Evolutionary conservation across 2,888 invertebrate species (phyloP), one percentile per base, ranked within the genome.

Genomic region (Bombylius major): DNA sequence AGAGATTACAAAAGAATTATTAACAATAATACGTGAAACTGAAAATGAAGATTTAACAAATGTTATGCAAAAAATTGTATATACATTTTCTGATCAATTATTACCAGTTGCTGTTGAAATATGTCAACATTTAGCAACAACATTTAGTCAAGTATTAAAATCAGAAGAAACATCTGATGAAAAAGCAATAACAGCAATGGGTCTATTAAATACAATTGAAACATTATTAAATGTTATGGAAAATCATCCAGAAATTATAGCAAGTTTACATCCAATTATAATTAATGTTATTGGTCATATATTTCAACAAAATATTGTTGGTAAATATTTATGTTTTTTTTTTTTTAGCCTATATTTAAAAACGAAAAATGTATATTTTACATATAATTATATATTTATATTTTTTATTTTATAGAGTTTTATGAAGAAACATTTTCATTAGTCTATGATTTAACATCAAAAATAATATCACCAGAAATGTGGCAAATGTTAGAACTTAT

Each of bases 41-140:
- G 96, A 97, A 75, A 97, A 94, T 71, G 99, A 99, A 71, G 98
- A 98, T 72, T 80, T 99, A 60, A 95, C 96, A 0, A 89, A 86
- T 66, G 97, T 97, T 1, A 84, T 99, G 78, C 98, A 99, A 71
- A 93, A 90, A 72, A 82, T 94, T 63, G 94, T 97, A 14, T 92
- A 89, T 67, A 82, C 88, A 44, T 98, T 89, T 70, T 86, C 89
- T 0, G 86, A 89, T 62, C 90, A 95, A 69, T 76, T 98, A 59
- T 81, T 87, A 68, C 91, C 95, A 0, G 89, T 99, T 68, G 95
- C 97, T 11, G 89, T 89, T 47, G 91, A 97, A 70, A 95, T 99
- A 68, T 95, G 92, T 62, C 88, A 90, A 64, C 95, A 98, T 73
- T 79, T 99, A 70, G 87, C 89, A 6, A 80, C 84, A 0, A 91